Conservation (phyloP, 2,888 invertebrate species). For the Drosophila ustulata region DNA sequence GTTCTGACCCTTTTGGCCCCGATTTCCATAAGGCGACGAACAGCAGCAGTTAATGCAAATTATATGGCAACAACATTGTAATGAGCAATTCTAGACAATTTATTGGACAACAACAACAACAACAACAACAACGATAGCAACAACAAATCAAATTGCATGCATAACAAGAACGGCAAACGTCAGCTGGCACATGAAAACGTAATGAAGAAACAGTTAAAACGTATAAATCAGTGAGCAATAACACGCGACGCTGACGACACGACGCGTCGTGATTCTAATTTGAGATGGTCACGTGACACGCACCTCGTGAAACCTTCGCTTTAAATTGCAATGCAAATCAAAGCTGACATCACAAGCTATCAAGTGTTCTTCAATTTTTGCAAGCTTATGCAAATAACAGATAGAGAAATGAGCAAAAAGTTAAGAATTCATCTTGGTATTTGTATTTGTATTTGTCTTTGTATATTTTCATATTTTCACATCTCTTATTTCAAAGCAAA, state of each 20-base stretch:
- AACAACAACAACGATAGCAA: too few relatives aligned
- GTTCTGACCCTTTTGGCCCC: conserved; percentile 36
- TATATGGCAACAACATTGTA: conserved; percentile 41
- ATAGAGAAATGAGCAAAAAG: background rate
- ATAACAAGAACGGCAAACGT: conserved; percentile 39
- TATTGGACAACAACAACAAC: conserved; percentile 45
- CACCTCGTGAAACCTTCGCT: background rate
- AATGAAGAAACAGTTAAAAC: conserved; percentile 62
- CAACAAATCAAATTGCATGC: conserved; percentile 35
- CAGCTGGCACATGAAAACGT: conserved; percentile 56
- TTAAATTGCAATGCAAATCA: background rate
- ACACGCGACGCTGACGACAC: conserved; percentile 59
- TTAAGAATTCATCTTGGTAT: background rate
- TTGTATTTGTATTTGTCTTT: background rate
- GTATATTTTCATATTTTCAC: conserved; percentile 6
- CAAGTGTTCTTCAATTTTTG: background rate
- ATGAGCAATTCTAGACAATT: conserved; percentile 53
- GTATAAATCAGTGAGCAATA: conserved; percentile 67
- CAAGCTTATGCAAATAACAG: background rate
- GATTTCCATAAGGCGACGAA: background rate
- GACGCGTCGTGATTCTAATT: conserved; percentile 30
- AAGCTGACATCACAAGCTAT: background rate
- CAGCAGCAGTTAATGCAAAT: conserved; percentile 46
- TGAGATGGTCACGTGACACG: conserved; percentile 35
- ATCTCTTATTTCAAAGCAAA: conserved; percentile 25